These are phyloP conservation scores for Naja naja DNA, from an alignment of 2,113 vertebrate genomes.

Conservation along the genomic window DNA sequence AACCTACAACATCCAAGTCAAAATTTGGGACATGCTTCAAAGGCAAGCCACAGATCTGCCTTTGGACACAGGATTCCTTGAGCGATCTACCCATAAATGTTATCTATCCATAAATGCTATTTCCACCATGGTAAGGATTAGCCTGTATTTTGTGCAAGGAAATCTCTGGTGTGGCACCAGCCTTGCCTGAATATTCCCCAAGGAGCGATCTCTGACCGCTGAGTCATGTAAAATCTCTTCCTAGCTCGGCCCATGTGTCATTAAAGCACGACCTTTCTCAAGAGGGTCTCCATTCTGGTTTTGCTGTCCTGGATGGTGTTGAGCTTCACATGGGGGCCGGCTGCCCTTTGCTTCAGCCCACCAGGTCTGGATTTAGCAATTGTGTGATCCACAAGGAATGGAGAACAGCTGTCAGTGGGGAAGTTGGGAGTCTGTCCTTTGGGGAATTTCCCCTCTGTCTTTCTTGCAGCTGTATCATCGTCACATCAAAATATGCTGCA, in stretches of 20 bases:
- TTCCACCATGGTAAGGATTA: neutral
- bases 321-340: neutral
- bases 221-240: neutral
- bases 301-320: neutral
- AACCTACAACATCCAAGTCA: neutral
- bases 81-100: neutral
- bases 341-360: neutral
- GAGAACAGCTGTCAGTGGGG: neutral
- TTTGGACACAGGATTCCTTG: neutral
- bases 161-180: too few species aligned
- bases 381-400: neutral
- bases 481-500: constrained; percentile 27
- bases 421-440: neutral
- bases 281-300: neutral
- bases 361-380: neutral
- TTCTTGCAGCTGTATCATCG: neutral
- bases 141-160: neutral
- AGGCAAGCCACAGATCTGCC: neutral
- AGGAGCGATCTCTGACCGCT: neutral
- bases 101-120: neutral
- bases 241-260: neutral
- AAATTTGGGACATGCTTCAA: neutral
- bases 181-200: neutral
- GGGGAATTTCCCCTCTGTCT: neutral
- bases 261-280: neutral